These are phyloP conservation scores for Ectropis crepuscularia DNA, from an alignment of 2,888 invertebrate genomes.

Conservation along the genomic window DNA sequence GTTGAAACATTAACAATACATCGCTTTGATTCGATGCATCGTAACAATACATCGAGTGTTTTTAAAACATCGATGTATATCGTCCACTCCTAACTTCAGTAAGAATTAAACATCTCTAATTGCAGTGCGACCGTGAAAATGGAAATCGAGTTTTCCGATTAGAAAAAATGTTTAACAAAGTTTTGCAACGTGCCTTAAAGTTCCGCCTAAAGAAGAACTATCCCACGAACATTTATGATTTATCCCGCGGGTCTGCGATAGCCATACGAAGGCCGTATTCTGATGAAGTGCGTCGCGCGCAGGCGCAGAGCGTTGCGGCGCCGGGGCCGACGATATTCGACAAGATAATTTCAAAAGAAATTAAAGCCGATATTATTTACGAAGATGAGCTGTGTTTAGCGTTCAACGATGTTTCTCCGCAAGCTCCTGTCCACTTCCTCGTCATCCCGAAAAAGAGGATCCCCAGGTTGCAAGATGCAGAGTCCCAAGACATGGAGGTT, in stretches of 20 bases:
- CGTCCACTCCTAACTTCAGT: too few species aligned
- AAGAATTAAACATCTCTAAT: background rate
- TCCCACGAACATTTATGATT: constrained; percentile 78
- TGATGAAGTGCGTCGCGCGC: constrained; percentile 75
- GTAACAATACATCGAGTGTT: too few species aligned
- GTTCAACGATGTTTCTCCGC: constrained; percentile 91
- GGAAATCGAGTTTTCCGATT: constrained; percentile 44
- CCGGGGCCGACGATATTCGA: constrained; percentile 89
- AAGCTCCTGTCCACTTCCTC: constrained; percentile 93
- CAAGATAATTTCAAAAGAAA: constrained; percentile 89
- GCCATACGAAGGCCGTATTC: constrained; percentile 71
- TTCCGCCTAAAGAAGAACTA: constrained; percentile 76
- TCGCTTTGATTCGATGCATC: too few species aligned
- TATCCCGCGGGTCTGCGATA: constrained; percentile 72
- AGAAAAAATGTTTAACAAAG: constrained; percentile 78
- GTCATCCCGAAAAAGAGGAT: constrained; percentile 92
- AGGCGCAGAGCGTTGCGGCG: constrained; percentile 63
- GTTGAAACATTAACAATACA: too few species aligned
- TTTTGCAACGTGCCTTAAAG: constrained; percentile 75
- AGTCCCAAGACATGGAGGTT: constrained; percentile 86
- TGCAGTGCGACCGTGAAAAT: constrained; percentile 38
- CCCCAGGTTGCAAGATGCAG: constrained; percentile 85
- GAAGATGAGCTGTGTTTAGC: constrained; percentile 93
- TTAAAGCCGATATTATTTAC: constrained; percentile 92
- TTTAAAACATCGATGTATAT: too few species aligned